Evolutionary conservation across 1,140 invertebrate genomes (phyloP), one percentile per base, ranked within the genome.

Genomic region (Drosophila dunni): DNA sequence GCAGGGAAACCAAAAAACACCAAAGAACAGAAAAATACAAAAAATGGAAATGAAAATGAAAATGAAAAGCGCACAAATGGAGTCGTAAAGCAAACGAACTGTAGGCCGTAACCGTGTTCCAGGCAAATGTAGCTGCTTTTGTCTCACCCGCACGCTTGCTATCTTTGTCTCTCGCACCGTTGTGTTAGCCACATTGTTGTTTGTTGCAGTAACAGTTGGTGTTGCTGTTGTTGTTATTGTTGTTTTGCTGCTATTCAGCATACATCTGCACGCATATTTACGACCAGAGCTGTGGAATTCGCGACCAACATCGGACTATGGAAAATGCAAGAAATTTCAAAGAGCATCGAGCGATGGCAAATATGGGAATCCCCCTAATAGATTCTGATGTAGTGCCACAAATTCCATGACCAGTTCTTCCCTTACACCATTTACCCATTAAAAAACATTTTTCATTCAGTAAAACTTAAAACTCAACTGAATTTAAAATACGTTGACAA

Each of bases 1-100:
- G 24, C 24, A 29, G 24, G 24, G 24, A 3, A 42, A 42, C n/a
- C n/a, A 13, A 42, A 58, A 29, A 24, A 58, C 7, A 58, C 4
- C 9, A 9, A 10, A 29, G 2, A 29, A 2, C 17, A 40, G 15
- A 36, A 62, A 3, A 45, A 33, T 6, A 58, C 5, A 15, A 9
- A 10, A 2, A 29, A 29, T 17, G 29, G 15, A 36, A 62, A 3
- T 33, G 13, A 13, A 72, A 76, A 79, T 84, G 73, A 64, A 84
- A 84, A 81, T 78, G 81, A 85, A 86, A 75, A 70, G 82, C 81
- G 66, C 70, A 86, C 75, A 78, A 85, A 86, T 85, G 79, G 70
- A 85, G 81, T 86, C 81, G 82, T 85, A 85, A 85, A 85, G 78
- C 82, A 85, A 85, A 78, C 80, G 75, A 68, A 78, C 78, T 66